Conservation (phyloP, 2,888 invertebrate genomes). For the Phymatocera aterrima region DNA sequence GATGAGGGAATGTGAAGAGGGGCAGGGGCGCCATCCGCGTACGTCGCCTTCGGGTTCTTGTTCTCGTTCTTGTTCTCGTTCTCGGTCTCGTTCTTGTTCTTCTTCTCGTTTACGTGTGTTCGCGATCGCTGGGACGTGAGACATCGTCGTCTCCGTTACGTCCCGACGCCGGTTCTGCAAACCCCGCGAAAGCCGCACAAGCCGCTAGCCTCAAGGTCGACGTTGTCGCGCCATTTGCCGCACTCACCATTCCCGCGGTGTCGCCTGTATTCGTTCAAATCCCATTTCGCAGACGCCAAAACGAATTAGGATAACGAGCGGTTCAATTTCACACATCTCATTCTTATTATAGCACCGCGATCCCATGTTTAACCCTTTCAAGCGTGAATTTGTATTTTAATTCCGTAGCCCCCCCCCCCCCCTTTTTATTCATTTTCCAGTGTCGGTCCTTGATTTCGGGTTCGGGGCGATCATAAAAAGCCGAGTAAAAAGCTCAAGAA, state of each 20-base stretch:
- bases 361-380: too few relatives aligned
- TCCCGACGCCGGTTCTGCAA: slow-evolving; percentile 5
- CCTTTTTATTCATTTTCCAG: too few relatives aligned
- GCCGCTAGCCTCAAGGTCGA: not conserved
- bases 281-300: slow-evolving; percentile 18
- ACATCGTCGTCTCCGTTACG: not conserved
- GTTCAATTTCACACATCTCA: not conserved
- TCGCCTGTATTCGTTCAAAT: slow-evolving; percentile 21
- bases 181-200: slow-evolving; percentile 1
- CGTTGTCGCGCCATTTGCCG: not conserved
- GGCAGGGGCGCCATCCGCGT: not conserved
- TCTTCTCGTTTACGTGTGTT: not conserved
- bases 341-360: not conserved
- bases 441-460: too few relatives aligned
- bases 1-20: not conserved
- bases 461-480: too few relatives aligned
- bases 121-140: slow-evolving; percentile 11
- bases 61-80: not conserved
- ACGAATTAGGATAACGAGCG: slow-evolving; percentile 21
- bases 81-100: not conserved
- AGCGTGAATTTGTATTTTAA: too few relatives aligned
- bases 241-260: not conserved
- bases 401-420: too few relatives aligned
- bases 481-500: too few relatives aligned
- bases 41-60: not conserved